These are phyloP conservation scores for Engraulis encrasicolus DNA, from an alignment of 2,113 vertebrate species.

Conservation along the genomic window DNA sequence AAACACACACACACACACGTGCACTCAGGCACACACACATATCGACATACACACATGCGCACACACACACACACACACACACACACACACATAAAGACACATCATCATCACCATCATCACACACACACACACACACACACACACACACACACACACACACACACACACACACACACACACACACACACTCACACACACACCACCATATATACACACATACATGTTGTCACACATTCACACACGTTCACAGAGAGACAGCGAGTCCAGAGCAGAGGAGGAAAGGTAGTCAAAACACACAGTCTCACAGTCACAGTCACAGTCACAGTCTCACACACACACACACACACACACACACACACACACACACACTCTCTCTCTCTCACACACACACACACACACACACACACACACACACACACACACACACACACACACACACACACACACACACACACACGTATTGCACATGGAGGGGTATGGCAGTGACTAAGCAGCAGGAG, in stretches of 20 bases:
- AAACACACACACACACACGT: slow-evolving; percentile 22
- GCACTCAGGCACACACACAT: not conserved
- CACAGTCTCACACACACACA: not conserved
- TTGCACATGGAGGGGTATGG: not conserved
- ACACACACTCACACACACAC: slow-evolving; percentile 8
- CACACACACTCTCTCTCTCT: not conserved
- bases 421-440: not conserved
- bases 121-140: not conserved
- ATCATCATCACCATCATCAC: not conserved
- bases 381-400: not conserved
- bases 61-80: slow-evolving; percentile 15
- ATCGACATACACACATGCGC: not conserved
- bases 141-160: not conserved
- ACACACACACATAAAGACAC: slow-evolving; percentile 22
- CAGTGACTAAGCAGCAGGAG: not conserved
- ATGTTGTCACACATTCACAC: not conserved
- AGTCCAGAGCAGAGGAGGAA: too few species aligned
- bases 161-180: slow-evolving; percentile 13
- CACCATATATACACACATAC: not conserved
- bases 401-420: not conserved
- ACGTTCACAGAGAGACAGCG: too few species aligned
- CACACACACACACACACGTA: not conserved
- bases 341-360: slow-evolving; percentile 15
- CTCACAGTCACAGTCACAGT: not conserved
- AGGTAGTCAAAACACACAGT: not conserved